phyloP scores from a whole-genome alignment of 2,797 vertebrate species.

The Siniperca scherzeri region DNA sequence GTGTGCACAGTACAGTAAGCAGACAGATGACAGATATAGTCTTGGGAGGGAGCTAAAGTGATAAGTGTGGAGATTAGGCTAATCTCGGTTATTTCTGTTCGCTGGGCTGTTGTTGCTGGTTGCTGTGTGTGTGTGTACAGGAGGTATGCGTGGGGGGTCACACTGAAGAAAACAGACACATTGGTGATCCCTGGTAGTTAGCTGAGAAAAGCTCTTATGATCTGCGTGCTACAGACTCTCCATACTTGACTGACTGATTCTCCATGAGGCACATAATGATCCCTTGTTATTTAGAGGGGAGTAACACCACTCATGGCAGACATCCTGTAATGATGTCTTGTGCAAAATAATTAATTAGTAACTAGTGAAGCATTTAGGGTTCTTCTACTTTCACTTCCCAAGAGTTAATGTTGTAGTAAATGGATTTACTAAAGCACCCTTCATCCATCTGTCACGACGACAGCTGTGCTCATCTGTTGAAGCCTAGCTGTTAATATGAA shows the following conservation, averaged over 20 bases:
- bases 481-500: slow-evolving; percentile 21
- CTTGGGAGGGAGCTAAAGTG: slow-evolving; percentile 74
- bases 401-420: slow-evolving; percentile 71
- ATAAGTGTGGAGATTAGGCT: slow-evolving; percentile 88
- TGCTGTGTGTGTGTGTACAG: slow-evolving; percentile 27
- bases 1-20: slow-evolving; percentile 73
- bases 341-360: slow-evolving; percentile 75
- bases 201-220: slow-evolving; percentile 19
- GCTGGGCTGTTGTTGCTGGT: slow-evolving; percentile 52
- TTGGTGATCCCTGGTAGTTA: slow-evolving; percentile 46
- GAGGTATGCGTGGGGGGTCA: not conserved
- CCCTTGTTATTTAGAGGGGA: slow-evolving; percentile 44
- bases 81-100: slow-evolving; percentile 90
- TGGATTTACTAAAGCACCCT: slow-evolving; percentile 58
- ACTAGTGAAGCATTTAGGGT: slow-evolving; percentile 67
- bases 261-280: slow-evolving; percentile 46
- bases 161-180: not conserved
- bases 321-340: slow-evolving; percentile 71
- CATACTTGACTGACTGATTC: slow-evolving; percentile 44
- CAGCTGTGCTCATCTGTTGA: slow-evolving; percentile 39
- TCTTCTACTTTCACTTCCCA: slow-evolving; percentile 60
- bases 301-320: slow-evolving; percentile 50
- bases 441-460: slow-evolving; percentile 57
- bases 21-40: slow-evolving; percentile 75
- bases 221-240: slow-evolving; percentile 14